phyloP scores from a whole-genome alignment of 2,113 vertebrate genomes.

The Electrona antarctica region DNA sequence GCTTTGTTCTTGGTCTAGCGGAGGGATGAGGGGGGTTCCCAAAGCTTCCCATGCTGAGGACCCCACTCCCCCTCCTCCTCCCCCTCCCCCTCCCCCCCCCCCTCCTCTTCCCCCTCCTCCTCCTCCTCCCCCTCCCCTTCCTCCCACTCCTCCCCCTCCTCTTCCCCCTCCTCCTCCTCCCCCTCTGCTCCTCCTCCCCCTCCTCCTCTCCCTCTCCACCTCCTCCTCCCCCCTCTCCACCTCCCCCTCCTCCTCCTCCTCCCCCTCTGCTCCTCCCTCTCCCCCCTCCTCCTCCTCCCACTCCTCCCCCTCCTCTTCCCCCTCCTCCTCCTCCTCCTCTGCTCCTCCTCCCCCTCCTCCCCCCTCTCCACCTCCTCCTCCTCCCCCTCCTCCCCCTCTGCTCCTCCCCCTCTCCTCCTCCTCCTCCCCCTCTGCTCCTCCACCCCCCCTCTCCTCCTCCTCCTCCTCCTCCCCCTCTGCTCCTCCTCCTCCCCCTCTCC shows the following conservation, averaged over 20 bases:
- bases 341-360: constrained; percentile 32
- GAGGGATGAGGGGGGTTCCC: too few species aligned
- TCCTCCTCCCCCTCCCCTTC: constrained; percentile 33
- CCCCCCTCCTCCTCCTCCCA: constrained; percentile 40
- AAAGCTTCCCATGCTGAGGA: too few species aligned
- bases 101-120: neutral
- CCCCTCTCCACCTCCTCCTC: constrained; percentile 40
- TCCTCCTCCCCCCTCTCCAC: constrained; percentile 37
- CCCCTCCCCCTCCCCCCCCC: constrained; percentile 40
- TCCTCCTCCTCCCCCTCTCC: constrained; percentile 36
- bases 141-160: constrained; percentile 6
- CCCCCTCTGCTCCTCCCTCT: constrained; percentile 32
- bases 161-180: constrained; percentile 27
- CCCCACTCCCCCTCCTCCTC: constrained; percentile 21
- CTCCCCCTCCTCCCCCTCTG: constrained; percentile 18
- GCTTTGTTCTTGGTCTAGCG: too few species aligned
- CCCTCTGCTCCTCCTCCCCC: constrained; percentile 13
- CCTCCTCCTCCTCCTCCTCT: constrained; percentile 26
- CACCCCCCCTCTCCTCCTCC: constrained; percentile 30
- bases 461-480: constrained; percentile 32
- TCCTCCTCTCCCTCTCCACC: constrained; percentile 29
- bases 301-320: constrained; percentile 31
- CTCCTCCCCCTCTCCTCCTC: neutral
- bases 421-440: constrained; percentile 26
- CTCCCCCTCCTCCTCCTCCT: constrained; percentile 35